phyloP scores from a whole-genome alignment of 2,797 vertebrate species.

The Holocentrus rufus region DNA sequence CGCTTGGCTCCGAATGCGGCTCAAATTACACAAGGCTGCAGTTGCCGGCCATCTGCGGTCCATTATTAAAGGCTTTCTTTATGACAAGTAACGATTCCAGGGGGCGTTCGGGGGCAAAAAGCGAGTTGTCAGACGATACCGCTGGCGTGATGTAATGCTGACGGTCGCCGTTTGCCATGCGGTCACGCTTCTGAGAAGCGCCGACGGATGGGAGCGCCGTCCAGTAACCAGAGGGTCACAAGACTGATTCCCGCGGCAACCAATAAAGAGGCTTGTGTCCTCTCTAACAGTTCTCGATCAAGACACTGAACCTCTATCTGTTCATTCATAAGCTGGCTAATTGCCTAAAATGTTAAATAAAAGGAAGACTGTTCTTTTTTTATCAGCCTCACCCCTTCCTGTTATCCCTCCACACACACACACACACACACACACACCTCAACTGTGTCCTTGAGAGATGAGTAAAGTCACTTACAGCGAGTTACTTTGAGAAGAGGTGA shows the following conservation, averaged over 20 bases:
- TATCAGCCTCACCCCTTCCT: neutral
- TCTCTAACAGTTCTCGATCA: neutral
- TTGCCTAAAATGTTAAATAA: neutral
- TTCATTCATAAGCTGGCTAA: neutral
- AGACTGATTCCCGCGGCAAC: slow-evolving; percentile 23
- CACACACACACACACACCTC: slow-evolving; percentile 1
- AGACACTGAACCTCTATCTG: slow-evolving; percentile 39
- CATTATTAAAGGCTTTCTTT: slow-evolving; percentile 53
- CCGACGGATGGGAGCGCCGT: slow-evolving; percentile 19
- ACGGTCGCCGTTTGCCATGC: slow-evolving; percentile 9
- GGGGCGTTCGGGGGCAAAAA: slow-evolving; percentile 19
- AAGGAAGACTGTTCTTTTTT: neutral
- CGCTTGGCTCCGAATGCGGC: slow-evolving; percentile 44
- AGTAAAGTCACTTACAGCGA: slow-evolving; percentile 15
- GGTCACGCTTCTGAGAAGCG: slow-evolving; percentile 30
- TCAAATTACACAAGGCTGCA: slow-evolving; percentile 64
- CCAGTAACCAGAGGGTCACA: slow-evolving; percentile 47
- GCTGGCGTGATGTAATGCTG: slow-evolving; percentile 45
- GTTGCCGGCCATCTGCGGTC: slow-evolving; percentile 49
- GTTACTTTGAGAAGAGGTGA: slow-evolving; percentile 14
- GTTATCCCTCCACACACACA: neutral
- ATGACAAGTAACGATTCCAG: slow-evolving; percentile 43
- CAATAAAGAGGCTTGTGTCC: slow-evolving; percentile 11
- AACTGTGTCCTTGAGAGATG: slow-evolving; percentile 17
- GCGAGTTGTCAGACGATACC: slow-evolving; percentile 35